Evolutionary conservation across 2,888 invertebrate genomes (phyloP), one percentile per base, ranked within the genome.

Genomic region (Drosophila ezoana): DNA sequence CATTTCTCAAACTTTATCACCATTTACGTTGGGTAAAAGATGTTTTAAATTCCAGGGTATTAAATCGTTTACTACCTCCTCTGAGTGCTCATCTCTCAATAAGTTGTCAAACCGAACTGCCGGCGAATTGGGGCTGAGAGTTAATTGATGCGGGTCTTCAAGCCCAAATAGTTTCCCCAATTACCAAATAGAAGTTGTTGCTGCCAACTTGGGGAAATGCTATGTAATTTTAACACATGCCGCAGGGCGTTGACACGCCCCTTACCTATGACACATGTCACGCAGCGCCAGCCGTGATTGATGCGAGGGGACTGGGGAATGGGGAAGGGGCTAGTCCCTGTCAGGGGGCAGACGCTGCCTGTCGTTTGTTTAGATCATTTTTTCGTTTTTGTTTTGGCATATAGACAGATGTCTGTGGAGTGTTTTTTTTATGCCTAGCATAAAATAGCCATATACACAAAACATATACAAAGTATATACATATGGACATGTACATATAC

Each of bases 231-330:
- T 78, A 73, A 82, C 81, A 79, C 79, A 70, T 61, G 33, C 54
- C 54, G 18, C 18, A 28, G 32, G 53, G 20, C 54, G 40, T 54
- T 51, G 63, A 43, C 58, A 64, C 62, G 72, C 49, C 57, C 32
- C 37, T 79, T 76, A 83, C 84, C 87, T 83, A 79, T 81, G 87
- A 83, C 83, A 87, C 81, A 81, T 81, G 84, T 86, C 81, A 66
- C 49, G 33, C 43, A 53, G 32, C 32, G 41, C 18, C 32, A 66
- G 38, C 52, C 45, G 56, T 79, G 86, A 86, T 82, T 83, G 82
- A 82, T 86, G 14, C 1, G 10, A 13, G 18, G 35, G 11, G 6
- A 4, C 16, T 35, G 48, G 13, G 35, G 38, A 40, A 14, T 16
- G 40, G 40, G 40, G 40, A 10, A 10, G 10, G 16, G 43, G 53